A percentile compares a stretch with the other conserved stretches of the same genome.
phyloP scores from a whole-genome alignment of 2,888 invertebrate genomes.

The Microplitis deprimator region DNA sequence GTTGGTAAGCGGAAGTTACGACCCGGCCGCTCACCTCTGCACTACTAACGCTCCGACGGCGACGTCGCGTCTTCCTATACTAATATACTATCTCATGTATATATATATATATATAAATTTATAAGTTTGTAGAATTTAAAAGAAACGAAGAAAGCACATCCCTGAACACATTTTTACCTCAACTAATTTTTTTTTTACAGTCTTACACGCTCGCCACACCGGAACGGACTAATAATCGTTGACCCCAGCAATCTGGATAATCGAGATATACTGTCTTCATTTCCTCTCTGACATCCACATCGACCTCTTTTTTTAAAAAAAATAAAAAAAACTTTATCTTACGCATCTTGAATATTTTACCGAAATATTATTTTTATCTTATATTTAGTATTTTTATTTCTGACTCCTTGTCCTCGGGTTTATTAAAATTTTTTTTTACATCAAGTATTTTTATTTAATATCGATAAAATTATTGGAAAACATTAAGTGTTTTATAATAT shows the following conservation, averaged over 20 bases:
- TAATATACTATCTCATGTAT: neutral
- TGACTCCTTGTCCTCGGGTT: too few relatives aligned
- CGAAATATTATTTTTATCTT: neutral
- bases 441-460: neutral
- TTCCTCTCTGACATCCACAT: conserved; percentile 22
- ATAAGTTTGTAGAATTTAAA: neutral
- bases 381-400: too few relatives aligned
- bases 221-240: conserved; percentile 41
- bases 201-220: conserved; percentile 23
- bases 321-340: neutral
- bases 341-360: neutral
- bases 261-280: conserved; percentile 29
- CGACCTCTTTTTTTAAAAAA: neutral
- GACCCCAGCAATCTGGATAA: conserved; percentile 44
- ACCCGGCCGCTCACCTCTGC: conserved; percentile 71
- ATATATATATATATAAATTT: neutral
- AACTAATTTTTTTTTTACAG: neutral
- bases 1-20: conserved; percentile 70
- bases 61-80: conserved; percentile 15
- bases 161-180: conserved; percentile 31
- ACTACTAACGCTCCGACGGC: conserved; percentile 68
- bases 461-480: neutral
- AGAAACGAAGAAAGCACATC: conserved; percentile 36
- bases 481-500: too few relatives aligned
- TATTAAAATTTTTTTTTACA: too few relatives aligned